Base-by-base conservation (phyloP, 1,140 invertebrate species). In the Drosophila bocki region DNA sequence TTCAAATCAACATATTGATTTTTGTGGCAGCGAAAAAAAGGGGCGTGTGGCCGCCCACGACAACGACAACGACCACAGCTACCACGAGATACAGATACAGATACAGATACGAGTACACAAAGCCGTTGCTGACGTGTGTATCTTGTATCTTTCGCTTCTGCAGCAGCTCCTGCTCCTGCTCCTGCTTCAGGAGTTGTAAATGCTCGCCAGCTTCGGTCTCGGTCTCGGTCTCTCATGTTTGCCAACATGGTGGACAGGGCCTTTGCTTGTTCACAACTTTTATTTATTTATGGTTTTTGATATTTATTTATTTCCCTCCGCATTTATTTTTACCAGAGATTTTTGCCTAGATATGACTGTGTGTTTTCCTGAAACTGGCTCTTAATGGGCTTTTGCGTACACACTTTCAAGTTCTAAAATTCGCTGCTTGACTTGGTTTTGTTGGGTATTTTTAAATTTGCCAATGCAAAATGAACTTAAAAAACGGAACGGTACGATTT, bases 1-100 rank as follows among this genome's bases (percentile, higher is more conserved):
- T 88, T 88, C 72, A 90, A 87, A 87, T 87, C 84, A 87, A 90
- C 84, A 88, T 88, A 88, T 88, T 84, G 84, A 88, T 88, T 88
- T 88, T 88, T 90, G 78, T 81, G 13, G 53, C 53, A 56, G 74
- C 63, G 48, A 50, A 71, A 54, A 69, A 71, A 59, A 70, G 70
- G 44, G 79, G 74, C 74, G 74, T 82, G 79, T 58, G 42, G 47
- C 48, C 32, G 32, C 47, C 78, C 71, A 69, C 64, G 59, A 56
- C 53, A 56, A 54, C 53, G 53, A 22, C 53, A 39, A 56, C 53
- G 53, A 80, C 78, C 78, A 69, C 63, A 81, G 48, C 72, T 69
- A 72, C 54, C 47, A 72, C 51, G 57, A 60, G 75, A 61, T 70
- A 61, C 60, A 58, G 76, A 61, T 56, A 81, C 59, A 81, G 75